A percentile compares a stretch with the other conserved stretches of the same genome.
Conservation (phyloP, 2,113 vertebrate species). For the Mystacornis crossleyi region DNA sequence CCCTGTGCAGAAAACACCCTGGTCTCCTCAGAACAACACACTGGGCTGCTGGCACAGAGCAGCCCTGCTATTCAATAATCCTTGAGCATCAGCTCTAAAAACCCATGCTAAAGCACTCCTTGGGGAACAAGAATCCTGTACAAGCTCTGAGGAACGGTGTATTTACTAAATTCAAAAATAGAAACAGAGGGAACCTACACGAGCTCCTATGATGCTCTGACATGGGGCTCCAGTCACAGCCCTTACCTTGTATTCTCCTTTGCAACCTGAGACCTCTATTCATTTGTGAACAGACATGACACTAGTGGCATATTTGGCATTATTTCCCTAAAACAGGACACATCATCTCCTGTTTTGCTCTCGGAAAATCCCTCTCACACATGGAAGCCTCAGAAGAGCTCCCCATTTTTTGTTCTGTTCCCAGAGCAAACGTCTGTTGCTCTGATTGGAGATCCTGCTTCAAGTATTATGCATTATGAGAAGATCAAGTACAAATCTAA, state of each 20-base stretch:
- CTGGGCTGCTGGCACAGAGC: neutral
- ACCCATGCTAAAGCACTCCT: neutral
- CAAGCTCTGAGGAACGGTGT: neutral
- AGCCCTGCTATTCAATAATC: neutral
- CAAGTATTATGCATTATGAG: neutral
- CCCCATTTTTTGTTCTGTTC: neutral
- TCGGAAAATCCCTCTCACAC: neutral
- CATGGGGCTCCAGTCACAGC: neutral
- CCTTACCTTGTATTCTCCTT: neutral
- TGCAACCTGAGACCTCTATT: neutral
- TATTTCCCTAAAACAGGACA: neutral
- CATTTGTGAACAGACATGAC: neutral
- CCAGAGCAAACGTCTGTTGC: neutral
- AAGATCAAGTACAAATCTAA: neutral
- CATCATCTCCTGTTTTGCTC: neutral
- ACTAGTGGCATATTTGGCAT: neutral
- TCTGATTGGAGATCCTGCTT: neutral
- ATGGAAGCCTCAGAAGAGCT: neutral
- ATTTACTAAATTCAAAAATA: neutral
- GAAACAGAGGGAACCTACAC: neutral
- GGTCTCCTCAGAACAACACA: neutral
- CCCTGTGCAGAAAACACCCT: neutral
- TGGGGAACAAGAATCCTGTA: accelerated
- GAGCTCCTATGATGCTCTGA: neutral
- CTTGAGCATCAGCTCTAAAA: neutral